Percentiles rank a stretch among this genome's conserved stretches.
Conservation (phyloP, 2,113 vertebrate genomes). For the Chelonoidis abingdonii region DNA sequence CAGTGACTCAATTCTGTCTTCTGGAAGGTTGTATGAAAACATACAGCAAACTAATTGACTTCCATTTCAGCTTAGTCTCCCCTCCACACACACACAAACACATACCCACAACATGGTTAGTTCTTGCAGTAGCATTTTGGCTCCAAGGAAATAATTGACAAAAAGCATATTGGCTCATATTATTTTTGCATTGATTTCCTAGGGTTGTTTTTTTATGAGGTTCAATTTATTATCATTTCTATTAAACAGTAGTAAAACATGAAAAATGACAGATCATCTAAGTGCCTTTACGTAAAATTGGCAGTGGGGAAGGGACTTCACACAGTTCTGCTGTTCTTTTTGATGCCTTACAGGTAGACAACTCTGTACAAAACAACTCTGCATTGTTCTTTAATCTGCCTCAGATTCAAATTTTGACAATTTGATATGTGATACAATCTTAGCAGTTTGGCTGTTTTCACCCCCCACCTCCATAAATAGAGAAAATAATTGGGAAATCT, state of each 20-base stretch:
- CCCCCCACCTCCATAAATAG: fast-evolving
- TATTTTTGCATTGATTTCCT: background rate
- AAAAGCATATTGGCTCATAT: background rate
- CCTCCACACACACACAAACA: too few relatives aligned
- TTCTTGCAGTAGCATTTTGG: background rate
- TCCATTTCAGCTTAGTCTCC: background rate
- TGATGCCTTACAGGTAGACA: background rate
- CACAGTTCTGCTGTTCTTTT: background rate
- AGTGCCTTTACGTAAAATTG: background rate
- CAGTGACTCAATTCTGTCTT: background rate
- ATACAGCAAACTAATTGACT: background rate
- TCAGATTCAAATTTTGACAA: background rate
- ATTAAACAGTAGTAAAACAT: background rate
- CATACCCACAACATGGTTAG: background rate
- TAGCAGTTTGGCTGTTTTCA: background rate
- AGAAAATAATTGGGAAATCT: fast-evolving
- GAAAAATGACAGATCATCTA: background rate
- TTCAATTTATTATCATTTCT: background rate
- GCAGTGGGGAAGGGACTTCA: background rate
- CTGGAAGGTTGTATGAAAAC: background rate
- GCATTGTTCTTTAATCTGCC: background rate
- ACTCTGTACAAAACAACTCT: background rate
- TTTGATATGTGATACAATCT: background rate
- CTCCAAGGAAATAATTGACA: background rate
- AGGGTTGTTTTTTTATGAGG: background rate